Evolutionary conservation across 1,140 invertebrate genomes (phyloP).

Genomic region (Leucophenga varia): DNA sequence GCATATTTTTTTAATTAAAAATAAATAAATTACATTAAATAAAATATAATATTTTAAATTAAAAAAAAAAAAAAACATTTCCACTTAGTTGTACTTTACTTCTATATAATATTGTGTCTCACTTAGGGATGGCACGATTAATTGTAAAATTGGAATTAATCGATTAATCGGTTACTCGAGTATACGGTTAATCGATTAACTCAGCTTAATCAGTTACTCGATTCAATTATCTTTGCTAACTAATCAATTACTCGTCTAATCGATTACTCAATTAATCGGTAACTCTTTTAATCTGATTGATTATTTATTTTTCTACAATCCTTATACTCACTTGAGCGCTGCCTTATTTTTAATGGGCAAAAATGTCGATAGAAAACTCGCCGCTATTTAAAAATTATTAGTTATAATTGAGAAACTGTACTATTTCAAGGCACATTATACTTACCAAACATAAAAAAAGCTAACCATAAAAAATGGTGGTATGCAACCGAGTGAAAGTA

Average conservation of each 20-base stretch:
- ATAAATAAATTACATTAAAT: no score
- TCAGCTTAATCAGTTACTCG: no score
- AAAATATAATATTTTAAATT: no score
- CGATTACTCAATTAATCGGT: background rate
- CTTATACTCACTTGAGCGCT: conserved; percentile 34
- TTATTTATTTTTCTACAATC: no score
- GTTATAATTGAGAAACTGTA: background rate
- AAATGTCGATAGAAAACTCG: conserved; percentile 34
- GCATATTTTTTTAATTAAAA: no score
- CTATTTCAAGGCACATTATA: conserved; percentile 3
- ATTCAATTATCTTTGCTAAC: conserved; percentile 3
- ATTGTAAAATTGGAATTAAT: conserved; percentile 9
- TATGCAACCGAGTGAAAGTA: conserved; percentile 42
- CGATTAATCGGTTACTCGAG: no score
- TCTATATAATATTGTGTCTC: no score
- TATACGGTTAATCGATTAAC: no score
- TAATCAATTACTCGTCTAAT: background rate
- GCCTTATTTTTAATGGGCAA: conserved; percentile 45
- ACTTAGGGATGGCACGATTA: no score
- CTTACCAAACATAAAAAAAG: conserved; percentile 44
- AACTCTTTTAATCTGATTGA: conserved; percentile 1
- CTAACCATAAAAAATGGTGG: conserved; percentile 50
- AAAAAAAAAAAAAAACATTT: no score
- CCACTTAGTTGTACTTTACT: no score
- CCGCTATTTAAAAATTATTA: conserved; percentile 20